Base-by-base conservation (phyloP, 2,888 invertebrate species). In the Automeris io region DNA sequence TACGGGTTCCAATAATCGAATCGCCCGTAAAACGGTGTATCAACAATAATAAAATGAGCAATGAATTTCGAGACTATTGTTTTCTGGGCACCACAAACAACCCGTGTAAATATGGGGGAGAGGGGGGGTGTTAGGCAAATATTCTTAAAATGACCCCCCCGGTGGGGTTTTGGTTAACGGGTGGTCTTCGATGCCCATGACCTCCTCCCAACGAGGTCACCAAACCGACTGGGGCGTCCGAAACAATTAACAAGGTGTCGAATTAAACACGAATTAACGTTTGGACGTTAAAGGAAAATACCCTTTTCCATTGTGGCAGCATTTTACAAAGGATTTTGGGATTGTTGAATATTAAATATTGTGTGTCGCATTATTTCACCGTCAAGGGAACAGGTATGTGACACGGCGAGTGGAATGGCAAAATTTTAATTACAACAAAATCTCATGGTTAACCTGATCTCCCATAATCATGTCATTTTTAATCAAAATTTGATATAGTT, bases 191-290 rank as follows among this genome's bases (percentile, higher is more conserved):
- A 61, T 71, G 78, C 66, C 75, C 74, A 64, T 65, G 67, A 63
- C 67, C 70, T 67, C 67, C 62, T 61, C 51, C 41, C 54, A 52
- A 57, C 65, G 72, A 79, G 85, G 85, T 82, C 83, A 77, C 82
- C 82, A 82, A 76, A 80, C 78, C 74, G 76, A 75, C 78, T 66
- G 68, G 73, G 76, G 80, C 72, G 79, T 77, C 70, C 76, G 70
- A 85, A 85, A 85, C 85, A 86, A 86, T 86, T 86, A 86, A 86
- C 86, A 79, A 86, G 86, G 86, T 86, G 86, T 86, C 86, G 86
- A 86, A 86, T 86, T 86, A 86, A 80, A 86, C 81, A 77, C 81
- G 79, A 83, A 82, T 86, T 86, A 86, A 79, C 82, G 82, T 70
- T 77, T 66, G 61, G 68, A 73, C 75, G 80, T 82, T 79, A 82